These are phyloP conservation scores for Eueremaeus valkanovi DNA, from an alignment of 2,888 invertebrate species.

Conservation along the genomic window DNA sequence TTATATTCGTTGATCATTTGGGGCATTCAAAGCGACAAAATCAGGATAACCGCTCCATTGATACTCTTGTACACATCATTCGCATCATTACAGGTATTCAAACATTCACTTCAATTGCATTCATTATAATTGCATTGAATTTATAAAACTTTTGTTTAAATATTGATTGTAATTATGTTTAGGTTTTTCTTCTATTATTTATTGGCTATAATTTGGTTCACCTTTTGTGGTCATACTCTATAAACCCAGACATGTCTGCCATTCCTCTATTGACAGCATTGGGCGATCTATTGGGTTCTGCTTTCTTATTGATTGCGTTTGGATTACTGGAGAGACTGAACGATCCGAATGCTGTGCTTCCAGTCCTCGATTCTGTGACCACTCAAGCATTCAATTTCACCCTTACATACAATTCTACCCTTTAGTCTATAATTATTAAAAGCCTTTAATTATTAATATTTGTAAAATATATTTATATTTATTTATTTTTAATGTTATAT, in stretches of 20 bases:
- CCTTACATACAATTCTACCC: too few relatives aligned
- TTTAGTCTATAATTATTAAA: too few relatives aligned
- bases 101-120: too few relatives aligned
- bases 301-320: slow-evolving; percentile 70
- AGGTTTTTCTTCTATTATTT: slow-evolving; percentile 78
- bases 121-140: too few relatives aligned
- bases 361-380: too few relatives aligned
- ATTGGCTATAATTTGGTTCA: slow-evolving; percentile 80
- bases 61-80: slow-evolving; percentile 69
- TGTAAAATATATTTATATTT: too few relatives aligned
- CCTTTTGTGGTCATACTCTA: slow-evolving; percentile 79
- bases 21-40: slow-evolving; percentile 57
- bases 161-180: not conserved
- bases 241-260: slow-evolving; percentile 89
- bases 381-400: too few relatives aligned
- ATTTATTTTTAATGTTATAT: too few relatives aligned
- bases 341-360: slow-evolving; percentile 38
- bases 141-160: not conserved
- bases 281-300: slow-evolving; percentile 85
- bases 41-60: slow-evolving; percentile 68
- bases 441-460: too few relatives aligned
- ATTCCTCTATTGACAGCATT: slow-evolving; percentile 90
- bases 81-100: slow-evolving; percentile 44
- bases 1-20: slow-evolving; percentile 70
- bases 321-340: not conserved